Evolutionary conservation across 2,113 vertebrate species (phyloP).

Genomic region (Coregonus clupeaformis): DNA sequence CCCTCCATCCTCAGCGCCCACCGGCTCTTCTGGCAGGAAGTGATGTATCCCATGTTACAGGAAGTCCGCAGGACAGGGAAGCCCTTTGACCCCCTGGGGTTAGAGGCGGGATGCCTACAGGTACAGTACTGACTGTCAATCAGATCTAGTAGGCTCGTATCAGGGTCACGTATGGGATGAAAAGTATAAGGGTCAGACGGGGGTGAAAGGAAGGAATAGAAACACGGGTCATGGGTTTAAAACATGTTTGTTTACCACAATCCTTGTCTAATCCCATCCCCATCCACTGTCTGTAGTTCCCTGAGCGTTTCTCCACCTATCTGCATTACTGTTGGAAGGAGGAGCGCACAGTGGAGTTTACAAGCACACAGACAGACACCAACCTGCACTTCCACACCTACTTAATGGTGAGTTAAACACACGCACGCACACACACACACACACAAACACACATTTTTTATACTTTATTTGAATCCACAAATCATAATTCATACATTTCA

Average conservation of each 20-base stretch:
- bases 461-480: too few relatives aligned
- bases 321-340: conserved; percentile 76
- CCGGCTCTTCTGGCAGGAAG: conserved; percentile 78
- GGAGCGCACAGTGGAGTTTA: conserved; percentile 74
- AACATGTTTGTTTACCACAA: background rate
- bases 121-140: conserved; percentile 50
- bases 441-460: background rate
- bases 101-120: conserved; percentile 76
- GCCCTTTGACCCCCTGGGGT: conserved; percentile 75
- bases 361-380: conserved; percentile 69
- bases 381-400: conserved; percentile 74
- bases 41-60: conserved; percentile 74
- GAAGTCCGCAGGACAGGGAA: conserved; percentile 64
- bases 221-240: too few relatives aligned
- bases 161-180: background rate
- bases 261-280: background rate
- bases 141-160: too few relatives aligned
- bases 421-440: conserved; percentile 1
- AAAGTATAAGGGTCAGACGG: background rate
- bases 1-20: conserved; percentile 74
- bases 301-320: conserved; percentile 73
- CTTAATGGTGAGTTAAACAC: conserved; percentile 64
- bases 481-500: too few relatives aligned
- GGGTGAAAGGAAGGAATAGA: background rate
- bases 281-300: conserved; percentile 64